These are phyloP conservation scores for Oncorhynchus tshawytscha DNA, from an alignment of 2,113 vertebrate species.

Conservation along the genomic window DNA sequence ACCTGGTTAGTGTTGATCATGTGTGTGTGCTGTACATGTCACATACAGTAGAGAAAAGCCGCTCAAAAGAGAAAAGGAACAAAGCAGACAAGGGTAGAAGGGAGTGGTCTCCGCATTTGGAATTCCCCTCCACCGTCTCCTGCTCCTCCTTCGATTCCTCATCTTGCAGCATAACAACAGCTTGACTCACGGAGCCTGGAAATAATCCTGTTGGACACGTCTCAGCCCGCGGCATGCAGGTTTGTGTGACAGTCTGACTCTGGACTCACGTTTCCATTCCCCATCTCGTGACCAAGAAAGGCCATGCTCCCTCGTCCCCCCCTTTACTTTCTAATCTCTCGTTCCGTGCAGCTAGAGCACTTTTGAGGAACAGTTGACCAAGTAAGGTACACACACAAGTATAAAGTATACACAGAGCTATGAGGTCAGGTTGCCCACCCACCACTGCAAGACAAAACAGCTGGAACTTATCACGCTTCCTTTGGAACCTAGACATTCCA, in stretches of 20 bases:
- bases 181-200: background rate
- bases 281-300: constrained; percentile 4
- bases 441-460: background rate
- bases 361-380: constrained; percentile 12
- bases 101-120: background rate
- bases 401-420: background rate
- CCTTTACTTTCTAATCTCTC: background rate
- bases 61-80: background rate
- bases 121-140: background rate
- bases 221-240: background rate
- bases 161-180: background rate
- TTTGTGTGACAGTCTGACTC: background rate
- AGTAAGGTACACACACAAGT: background rate
- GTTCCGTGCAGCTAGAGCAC: background rate
- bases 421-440: background rate
- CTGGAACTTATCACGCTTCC: background rate
- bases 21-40: background rate
- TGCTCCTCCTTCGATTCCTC: background rate
- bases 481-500: background rate
- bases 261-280: background rate
- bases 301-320: background rate
- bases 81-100: background rate
- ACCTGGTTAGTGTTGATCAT: background rate
- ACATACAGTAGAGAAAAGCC: background rate
- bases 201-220: background rate